Percentiles rank a stretch among this genome's conserved stretches.
phyloP scores from a whole-genome alignment of 2,113 vertebrate species.

The Scatophagus argus region DNA sequence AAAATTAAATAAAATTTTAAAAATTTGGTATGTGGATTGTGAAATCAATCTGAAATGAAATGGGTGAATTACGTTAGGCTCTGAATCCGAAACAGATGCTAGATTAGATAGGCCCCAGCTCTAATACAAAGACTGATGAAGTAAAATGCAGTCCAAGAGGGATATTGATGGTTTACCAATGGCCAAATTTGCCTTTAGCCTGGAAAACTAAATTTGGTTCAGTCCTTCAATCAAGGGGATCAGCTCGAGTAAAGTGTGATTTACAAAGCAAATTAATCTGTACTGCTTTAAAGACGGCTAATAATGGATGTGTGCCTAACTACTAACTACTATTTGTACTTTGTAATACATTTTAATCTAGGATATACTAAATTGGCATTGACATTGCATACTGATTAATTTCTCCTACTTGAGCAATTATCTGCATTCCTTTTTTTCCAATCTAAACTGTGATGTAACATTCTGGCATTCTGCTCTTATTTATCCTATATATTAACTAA shows the following conservation, averaged over 20 bases:
- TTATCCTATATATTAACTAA: background rate
- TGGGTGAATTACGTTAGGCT: no score
- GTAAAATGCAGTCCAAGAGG: background rate
- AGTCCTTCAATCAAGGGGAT: background rate
- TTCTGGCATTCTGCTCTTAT: background rate
- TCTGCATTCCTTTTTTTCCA: background rate
- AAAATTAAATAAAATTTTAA: no score
- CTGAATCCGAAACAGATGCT: no score
- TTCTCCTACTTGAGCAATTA: background rate
- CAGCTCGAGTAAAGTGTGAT: background rate
- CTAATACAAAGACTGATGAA: background rate
- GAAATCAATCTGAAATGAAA: no score
- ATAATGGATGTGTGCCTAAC: background rate
- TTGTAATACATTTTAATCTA: background rate
- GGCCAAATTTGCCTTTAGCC: background rate
- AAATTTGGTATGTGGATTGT: no score
- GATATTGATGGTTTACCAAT: background rate
- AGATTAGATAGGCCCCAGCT: no score
- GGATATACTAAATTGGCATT: background rate
- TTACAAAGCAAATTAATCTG: background rate
- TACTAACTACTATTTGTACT: background rate
- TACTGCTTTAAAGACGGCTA: background rate
- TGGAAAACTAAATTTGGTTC: background rate
- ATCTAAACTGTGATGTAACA: background rate
- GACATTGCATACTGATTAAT: background rate